Evolutionary conservation across 2,797 vertebrate genomes (phyloP).

Genomic region (Buphagus erythrorhynchus): DNA sequence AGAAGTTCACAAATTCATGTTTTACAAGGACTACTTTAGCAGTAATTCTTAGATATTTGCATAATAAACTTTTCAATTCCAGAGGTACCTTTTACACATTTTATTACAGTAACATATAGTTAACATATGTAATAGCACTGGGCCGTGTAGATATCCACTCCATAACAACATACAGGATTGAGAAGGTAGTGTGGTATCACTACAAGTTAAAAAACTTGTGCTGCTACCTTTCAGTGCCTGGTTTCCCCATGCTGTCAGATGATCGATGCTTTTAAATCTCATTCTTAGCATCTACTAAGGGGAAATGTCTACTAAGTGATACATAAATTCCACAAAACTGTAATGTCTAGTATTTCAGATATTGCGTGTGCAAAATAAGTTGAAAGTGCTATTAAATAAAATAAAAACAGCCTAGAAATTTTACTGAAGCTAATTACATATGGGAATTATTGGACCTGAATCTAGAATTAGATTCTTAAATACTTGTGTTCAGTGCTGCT

Average conservation of each 20-base stretch:
- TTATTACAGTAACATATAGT: not conserved
- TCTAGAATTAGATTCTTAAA: not conserved
- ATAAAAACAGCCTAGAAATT: not conserved
- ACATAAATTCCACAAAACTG: not conserved
- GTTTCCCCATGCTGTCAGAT: not conserved
- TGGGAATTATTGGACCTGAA: not conserved
- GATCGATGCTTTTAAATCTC: not conserved
- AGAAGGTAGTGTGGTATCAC: not conserved
- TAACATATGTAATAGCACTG: not conserved
- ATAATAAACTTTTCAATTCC: not conserved
- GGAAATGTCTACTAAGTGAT: not conserved
- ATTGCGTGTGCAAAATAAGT: not conserved
- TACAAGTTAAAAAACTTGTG: not conserved
- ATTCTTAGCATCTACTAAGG: not conserved
- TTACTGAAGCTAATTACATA: not conserved
- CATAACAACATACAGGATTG: not conserved
- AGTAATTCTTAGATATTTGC: not conserved
- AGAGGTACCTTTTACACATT: not conserved
- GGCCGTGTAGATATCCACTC: fast-evolving
- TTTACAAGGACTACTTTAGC: not conserved
- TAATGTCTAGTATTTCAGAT: not conserved
- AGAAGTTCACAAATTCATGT: not conserved
- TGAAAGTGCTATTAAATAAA: not conserved
- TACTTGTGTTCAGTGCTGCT: not conserved
- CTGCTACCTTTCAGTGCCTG: not conserved